These are phyloP conservation scores for Sebastolobus altivelis DNA, from an alignment of 2,797 vertebrate species.

Conservation along the genomic window DNA sequence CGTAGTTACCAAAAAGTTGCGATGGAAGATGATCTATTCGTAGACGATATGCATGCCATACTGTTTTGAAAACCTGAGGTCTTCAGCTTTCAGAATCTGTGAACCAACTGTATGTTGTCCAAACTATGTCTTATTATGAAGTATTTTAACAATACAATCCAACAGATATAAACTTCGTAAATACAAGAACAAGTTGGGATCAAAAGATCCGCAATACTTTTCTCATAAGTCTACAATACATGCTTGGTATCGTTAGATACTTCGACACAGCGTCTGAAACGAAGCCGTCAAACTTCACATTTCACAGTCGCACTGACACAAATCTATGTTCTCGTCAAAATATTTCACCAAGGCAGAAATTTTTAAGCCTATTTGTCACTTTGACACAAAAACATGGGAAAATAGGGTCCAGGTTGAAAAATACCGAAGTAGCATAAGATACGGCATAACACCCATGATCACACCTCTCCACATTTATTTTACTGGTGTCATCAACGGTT, in stretches of 20 bases:
- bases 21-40: too few species aligned
- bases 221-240: neutral
- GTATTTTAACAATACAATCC: neutral
- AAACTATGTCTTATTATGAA: neutral
- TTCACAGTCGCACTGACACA: neutral
- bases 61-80: too few species aligned
- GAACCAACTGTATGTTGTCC: too few species aligned
- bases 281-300: neutral
- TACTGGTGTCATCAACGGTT: conserved; percentile 34
- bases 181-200: neutral
- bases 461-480: conserved; percentile 20
- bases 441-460: conserved; percentile 7
- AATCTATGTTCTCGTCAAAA: neutral
- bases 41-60: accelerated
- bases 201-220: too few species aligned
- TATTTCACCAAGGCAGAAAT: neutral
- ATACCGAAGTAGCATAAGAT: neutral
- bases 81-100: neutral
- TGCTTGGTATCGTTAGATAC: neutral
- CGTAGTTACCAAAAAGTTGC: neutral
- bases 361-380: neutral
- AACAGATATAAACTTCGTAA: neutral
- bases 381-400: neutral
- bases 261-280: accelerated
- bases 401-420: too few species aligned